Base-by-base conservation (phyloP, 2,797 vertebrate genomes). In the Brotula barbata region DNA sequence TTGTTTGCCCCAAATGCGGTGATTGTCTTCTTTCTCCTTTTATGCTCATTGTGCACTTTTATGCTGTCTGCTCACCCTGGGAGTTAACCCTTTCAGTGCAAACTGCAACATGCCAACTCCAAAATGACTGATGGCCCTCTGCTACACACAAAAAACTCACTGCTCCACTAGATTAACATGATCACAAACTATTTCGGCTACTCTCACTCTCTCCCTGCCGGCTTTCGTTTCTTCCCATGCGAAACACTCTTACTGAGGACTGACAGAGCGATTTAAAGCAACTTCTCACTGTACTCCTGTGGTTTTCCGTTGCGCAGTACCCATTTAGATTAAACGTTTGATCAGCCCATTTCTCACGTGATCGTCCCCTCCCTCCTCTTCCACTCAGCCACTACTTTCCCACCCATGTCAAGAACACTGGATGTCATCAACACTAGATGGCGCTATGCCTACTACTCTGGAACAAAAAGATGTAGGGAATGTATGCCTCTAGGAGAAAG, bases 91-190 rank as follows among this genome's bases (percentile, higher is more conserved):
- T 81, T 67, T 50, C 75, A 73, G 22, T 69, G 42, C 71, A 33
- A 44, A 16, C 20, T 16, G 31, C 16, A 20, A 23, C 13, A 25
- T 2, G 5, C 57, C 55, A 64, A 53, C 44, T 37, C 16, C 43
- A 41, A 54, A 52, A 42, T 46, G 33, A 44, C 37, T 28, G 51
- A 37, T 59, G 66, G 36, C 48, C 15, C 9, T 55, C 54, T 41
- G 46, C 39, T 8, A 15, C 48, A 89, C 73, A 89, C n/a, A 33
- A 82, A 86, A 70, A 65, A 20, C 61, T 66, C 75, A 82, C 88
- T 89, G 81, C 90, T 83, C 54, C 62, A 39, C 15, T 10, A 37
- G 58, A 73, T 75, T 15, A 69, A 68, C 74, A 63, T 59, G 34
- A 73, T 81, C 57, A 60, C 53, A 72, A 70, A 64, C 63, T 62